Evolutionary conservation across 1,140 invertebrate genomes (phyloP), one percentile per base, ranked within the genome.

Genomic region (Hyposmocoma kahamanoa): DNA sequence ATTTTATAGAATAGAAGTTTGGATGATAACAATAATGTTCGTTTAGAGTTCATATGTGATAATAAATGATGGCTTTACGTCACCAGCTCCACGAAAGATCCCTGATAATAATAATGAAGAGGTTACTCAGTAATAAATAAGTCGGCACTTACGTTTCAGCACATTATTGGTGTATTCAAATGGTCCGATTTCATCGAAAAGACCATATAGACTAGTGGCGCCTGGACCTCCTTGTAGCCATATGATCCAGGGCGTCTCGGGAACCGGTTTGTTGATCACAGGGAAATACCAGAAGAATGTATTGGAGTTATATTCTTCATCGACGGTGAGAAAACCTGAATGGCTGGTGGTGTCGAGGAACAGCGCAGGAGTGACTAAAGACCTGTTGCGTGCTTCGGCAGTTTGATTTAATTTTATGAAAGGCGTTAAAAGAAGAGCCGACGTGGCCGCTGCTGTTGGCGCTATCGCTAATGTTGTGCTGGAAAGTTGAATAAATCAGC

Each of bases 251-350:
- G 94, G 94, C 0, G 90, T 90, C 18, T 76, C 65, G 56, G 79
- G 50, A 6, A 62, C 59, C 0, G 65, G 50, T 30, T 64, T 71
- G 22, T 70, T 55, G 34, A 87, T 72, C 0, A 92, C 90, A 2
- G 93, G 94, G 62, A 96, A 95, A 60, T 93, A 96, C 95, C 95
- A 96, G 73, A 96, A 96, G 80, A 95, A 96, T 63, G 95, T 86
- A 71, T 96, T 95, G 0, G 93, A 94, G 59, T 93, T 90, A 62
- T 86, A 92, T 21, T 81, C 53, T 50, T 91, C 87, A 56, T 95
- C 91, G 4, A 96, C 69, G 0, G 67, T 80, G 11, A 80, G 48
- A 49, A 71, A 84, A 1, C 78, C 82, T 0, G 79, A 63, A 45
- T 79, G 64, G 46, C 76, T 83, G 11, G 53, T 56, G 5, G 69